Conservation (phyloP, 1,140 invertebrate species). For the Drosophila sp. region DNA sequence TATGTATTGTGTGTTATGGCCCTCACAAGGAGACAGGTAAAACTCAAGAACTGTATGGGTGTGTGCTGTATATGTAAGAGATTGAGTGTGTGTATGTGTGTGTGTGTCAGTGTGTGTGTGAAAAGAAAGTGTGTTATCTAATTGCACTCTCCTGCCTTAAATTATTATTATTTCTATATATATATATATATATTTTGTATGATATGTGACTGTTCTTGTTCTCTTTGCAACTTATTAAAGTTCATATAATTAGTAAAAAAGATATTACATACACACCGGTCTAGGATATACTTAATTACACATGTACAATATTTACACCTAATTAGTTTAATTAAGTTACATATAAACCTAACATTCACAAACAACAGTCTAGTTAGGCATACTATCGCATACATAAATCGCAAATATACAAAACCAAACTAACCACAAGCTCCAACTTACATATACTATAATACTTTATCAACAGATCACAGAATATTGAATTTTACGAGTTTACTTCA, state of each 20-base stretch:
- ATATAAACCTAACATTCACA: slow-evolving; percentile 54
- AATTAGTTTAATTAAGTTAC: slow-evolving; percentile 9
- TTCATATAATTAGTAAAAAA: slow-evolving; percentile 30
- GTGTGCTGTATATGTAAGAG: background rate
- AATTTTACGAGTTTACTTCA: background rate
- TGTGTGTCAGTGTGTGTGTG: background rate
- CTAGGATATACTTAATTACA: slow-evolving; percentile 45
- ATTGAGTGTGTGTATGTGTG: slow-evolving; percentile 18
- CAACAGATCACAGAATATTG: slow-evolving; percentile 33
- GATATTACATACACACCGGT: slow-evolving; percentile 24
- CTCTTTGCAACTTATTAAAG: slow-evolving; percentile 62
- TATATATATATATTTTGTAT: slow-evolving; percentile 54
- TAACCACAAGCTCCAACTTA: background rate
- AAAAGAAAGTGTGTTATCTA: slow-evolving; percentile 18
- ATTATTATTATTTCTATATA: slow-evolving; percentile 12
- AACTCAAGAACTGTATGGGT: background rate
- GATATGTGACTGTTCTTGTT: slow-evolving; percentile 64
- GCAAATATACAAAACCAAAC: slow-evolving; percentile 27
- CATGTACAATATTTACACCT: slow-evolving; percentile 18
- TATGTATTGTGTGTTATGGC: slow-evolving; percentile 41
- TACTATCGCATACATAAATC: slow-evolving; percentile 17
- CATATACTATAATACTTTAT: background rate
- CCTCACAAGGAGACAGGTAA: slow-evolving; percentile 45
- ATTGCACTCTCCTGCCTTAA: slow-evolving; percentile 28
- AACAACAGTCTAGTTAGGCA: slow-evolving; percentile 47